Evolutionary conservation across 2,797 vertebrate species (phyloP).

Genomic region (Pseudocheirus occidentalis): DNA sequence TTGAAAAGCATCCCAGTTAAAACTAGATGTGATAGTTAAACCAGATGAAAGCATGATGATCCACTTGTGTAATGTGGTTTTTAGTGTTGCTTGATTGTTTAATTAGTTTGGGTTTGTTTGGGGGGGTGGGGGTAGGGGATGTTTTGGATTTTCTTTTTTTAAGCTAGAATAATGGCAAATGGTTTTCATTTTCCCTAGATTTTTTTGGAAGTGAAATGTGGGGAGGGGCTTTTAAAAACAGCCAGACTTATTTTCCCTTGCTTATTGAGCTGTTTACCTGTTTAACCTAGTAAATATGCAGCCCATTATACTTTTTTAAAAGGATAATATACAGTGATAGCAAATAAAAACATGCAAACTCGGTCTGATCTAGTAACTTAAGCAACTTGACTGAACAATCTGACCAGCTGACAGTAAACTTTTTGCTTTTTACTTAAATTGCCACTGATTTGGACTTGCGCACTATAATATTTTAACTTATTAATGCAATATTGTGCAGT

Average conservation of each 20-base stretch:
- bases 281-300: conserved; percentile 71
- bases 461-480: conserved; percentile 87
- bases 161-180: conserved; percentile 85
- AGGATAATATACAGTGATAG: conserved; percentile 70
- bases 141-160: conserved; percentile 84
- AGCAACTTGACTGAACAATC: conserved; percentile 75
- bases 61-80: conserved; percentile 87
- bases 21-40: conserved; percentile 86
- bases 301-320: conserved; percentile 74
- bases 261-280: conserved; percentile 64
- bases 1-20: conserved; percentile 87
- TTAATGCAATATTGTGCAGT: conserved; percentile 84
- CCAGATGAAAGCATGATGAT: conserved; percentile 88
- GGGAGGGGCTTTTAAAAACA: conserved; percentile 80
- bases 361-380: conserved; percentile 68
- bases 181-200: conserved; percentile 79
- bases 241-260: conserved; percentile 73
- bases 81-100: conserved; percentile 88
- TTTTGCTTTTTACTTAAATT: conserved; percentile 81
- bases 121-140: neutral
- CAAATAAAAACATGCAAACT: conserved; percentile 71
- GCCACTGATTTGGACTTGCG: conserved; percentile 83
- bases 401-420: conserved; percentile 77
- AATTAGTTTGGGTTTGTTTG: conserved; percentile 82
- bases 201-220: conserved; percentile 78